Conservation (phyloP, 2,113 vertebrate genomes). For the Rostratula benghalensis region DNA sequence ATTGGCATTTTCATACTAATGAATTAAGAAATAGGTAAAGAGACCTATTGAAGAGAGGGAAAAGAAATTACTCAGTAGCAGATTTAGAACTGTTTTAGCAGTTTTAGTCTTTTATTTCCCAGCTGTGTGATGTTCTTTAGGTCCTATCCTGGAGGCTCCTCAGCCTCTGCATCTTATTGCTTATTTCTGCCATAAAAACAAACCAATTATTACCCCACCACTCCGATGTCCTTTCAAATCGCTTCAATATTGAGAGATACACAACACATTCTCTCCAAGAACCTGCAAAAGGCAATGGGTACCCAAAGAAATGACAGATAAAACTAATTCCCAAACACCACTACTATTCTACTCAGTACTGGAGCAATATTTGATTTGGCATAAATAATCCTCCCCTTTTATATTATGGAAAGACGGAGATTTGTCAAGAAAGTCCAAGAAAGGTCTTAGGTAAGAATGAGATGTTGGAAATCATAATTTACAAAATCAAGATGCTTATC, state of each 20-base stretch:
- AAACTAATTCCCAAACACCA: not conserved
- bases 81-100: not conserved
- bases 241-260: not conserved
- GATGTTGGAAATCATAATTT: not conserved
- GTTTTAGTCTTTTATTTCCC: not conserved
- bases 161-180: not conserved
- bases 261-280: not conserved
- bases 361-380: not conserved
- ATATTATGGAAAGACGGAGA: not conserved
- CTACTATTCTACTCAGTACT: not conserved
- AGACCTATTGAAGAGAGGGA: not conserved
- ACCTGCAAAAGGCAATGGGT: not conserved
- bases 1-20: not conserved
- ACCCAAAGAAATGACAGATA: not conserved
- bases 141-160: not conserved
- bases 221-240: not conserved
- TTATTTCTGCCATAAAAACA: not conserved
- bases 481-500: rapidly evolving
- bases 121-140: not conserved
- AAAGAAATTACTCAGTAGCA: not conserved
- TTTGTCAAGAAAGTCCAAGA: not conserved
- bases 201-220: not conserved
- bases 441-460: not conserved
- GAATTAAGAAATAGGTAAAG: not conserved
- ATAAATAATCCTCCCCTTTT: not conserved